Base-by-base conservation (phyloP, 2,888 invertebrate genomes). In the Esperia sulphurella region DNA sequence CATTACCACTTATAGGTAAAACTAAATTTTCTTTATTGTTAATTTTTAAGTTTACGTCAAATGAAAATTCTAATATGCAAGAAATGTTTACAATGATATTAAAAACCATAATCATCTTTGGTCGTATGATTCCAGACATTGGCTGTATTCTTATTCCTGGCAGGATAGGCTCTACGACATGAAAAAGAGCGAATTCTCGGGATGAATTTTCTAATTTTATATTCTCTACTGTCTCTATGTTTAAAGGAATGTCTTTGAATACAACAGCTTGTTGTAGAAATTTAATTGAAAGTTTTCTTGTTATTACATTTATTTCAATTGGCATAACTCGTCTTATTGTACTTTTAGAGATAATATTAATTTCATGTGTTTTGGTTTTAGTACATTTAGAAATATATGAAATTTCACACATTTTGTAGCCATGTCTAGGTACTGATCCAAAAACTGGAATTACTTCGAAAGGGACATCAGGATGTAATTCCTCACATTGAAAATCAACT, bases 191-290 rank as follows among this genome's bases (percentile, higher is more conserved):
- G 41, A 85, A 75, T 63, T 91, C 90, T 52, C 91, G 85, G 0
- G 92, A 85, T 13, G 87, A 83, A 67, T 92, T 92, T 59, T 81
- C 84, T 33, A 92, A 61, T 59, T 83, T 83, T 0, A 91, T 80
- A 59, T 76, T 90, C 57, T 88, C 84, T 29, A 65, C 52, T 0
- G 72, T 69, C 65, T 81, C 78, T 45, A 88, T 69, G 54, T 90
- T 85, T 44, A 89, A 65, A 14, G 85, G 71, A 48, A 89, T 75
- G 46, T 88, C 86, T 71, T 83, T 87, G 46, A 89, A 85, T 31
- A 61, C 29, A 29, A 88, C 67, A 1, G 67, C 55, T 41, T 64
- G 62, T 58, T 84, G 78, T 52, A 85, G 63, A 66, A 88, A 89
- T 51, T 86, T 88, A 46, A 89, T 78, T 30, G 79, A 72, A 14